phyloP scores from a whole-genome alignment of 2,113 vertebrate genomes.

The Anolis carolinensis region DNA sequence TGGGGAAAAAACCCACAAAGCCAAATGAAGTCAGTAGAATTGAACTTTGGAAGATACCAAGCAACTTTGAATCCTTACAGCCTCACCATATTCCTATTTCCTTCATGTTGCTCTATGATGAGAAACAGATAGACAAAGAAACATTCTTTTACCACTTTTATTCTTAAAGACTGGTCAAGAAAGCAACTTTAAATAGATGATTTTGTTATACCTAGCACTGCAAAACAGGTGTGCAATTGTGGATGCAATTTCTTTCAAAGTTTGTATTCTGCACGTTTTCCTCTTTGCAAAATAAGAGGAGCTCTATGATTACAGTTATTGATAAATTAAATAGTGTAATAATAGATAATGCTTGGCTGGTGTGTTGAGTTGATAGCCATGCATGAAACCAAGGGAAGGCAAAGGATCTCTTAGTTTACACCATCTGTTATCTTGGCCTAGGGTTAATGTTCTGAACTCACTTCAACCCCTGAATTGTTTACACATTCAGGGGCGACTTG shows the following conservation, averaged over 20 bases:
- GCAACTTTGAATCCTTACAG: background rate
- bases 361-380: conserved; percentile 5
- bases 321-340: background rate
- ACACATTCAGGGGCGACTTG: conserved; percentile 3
- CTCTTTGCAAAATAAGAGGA: background rate
- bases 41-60: background rate
- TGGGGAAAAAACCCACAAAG: no score
- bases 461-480: conserved; percentile 11
- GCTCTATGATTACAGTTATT: background rate
- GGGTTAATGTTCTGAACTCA: conserved; percentile 9
- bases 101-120: no score
- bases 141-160: background rate
- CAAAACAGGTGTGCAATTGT: background rate
- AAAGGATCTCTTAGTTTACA: background rate
- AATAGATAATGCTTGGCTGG: background rate
- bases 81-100: background rate
- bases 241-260: background rate
- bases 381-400: background rate
- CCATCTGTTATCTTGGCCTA: background rate
- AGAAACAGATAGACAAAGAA: no score
- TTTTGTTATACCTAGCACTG: background rate
- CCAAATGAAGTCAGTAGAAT: background rate
- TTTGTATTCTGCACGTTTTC: background rate
- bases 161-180: background rate
- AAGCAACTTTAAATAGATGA: background rate